Evolutionary conservation across 2,888 invertebrate species (phyloP).

Genomic region (Trissolcus japonicus): DNA sequence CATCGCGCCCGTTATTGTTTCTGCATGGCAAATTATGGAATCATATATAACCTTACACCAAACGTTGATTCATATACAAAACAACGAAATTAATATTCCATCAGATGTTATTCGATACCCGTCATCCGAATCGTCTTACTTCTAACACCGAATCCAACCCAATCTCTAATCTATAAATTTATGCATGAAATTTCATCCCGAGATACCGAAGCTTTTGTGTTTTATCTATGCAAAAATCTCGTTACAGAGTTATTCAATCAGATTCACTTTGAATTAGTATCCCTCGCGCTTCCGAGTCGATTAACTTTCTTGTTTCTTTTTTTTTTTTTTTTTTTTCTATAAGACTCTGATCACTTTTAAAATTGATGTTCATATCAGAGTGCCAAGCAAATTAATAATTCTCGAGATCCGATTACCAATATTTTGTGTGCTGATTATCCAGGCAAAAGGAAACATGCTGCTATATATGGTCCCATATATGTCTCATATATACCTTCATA

Average conservation of each 20-base stretch:
- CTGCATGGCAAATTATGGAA: neutral
- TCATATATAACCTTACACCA: slow-evolving; percentile 10
- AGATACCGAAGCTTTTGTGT: neutral
- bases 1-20: slow-evolving; percentile 19
- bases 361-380: too few species aligned
- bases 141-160: neutral
- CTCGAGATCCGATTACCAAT: too few species aligned
- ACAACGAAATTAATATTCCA: slow-evolving; percentile 12
- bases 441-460: too few species aligned
- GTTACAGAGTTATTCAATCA: slow-evolving; percentile 33
- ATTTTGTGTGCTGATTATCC: too few species aligned
- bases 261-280: slow-evolving; percentile 11
- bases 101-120: slow-evolving; percentile 4
- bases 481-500: too few species aligned
- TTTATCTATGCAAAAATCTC: slow-evolving; percentile 24
- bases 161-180: slow-evolving; percentile 8
- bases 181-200: slow-evolving; percentile 26
- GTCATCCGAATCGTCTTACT: neutral
- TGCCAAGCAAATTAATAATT: too few species aligned
- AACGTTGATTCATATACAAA: slow-evolving; percentile 5
- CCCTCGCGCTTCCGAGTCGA: slow-evolving; percentile 21
- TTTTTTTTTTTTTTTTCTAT: slow-evolving; percentile 2
- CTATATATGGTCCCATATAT: too few species aligned
- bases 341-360: too few species aligned
- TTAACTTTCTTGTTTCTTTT: slow-evolving; percentile 12